Evolutionary conservation across 2,113 vertebrate genomes (phyloP), one percentile per base, ranked within the genome.

Genomic region (Caloenas nicobarica): DNA sequence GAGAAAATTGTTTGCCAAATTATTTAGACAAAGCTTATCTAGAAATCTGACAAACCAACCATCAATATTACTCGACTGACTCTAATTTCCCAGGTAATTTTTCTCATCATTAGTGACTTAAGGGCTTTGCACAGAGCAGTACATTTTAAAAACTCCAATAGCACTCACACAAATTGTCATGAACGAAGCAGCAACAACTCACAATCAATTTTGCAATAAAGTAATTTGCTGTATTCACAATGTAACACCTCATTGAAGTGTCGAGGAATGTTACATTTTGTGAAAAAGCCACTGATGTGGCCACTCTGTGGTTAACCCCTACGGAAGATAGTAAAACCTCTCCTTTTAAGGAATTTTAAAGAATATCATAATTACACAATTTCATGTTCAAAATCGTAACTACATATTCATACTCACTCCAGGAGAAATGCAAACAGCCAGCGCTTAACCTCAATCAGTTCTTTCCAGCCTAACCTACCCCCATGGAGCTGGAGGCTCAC

Each of bases 81-180:
- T 94, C 91, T 95, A 87, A 97, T 93, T 96, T 97, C 95, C 73
- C 51, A 89, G 83, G 83, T 96, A 95, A 89, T 96, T 96, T 89
- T 94, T 92, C 83, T 92, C 70, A 76, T 92, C 86, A 70, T 96
- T 92, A 94, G 73, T 80, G 81, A 93, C 86, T 92, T 89, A 29
- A 26, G 90, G 92, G 86, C 91, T 91, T 88, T 54, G 24, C 81
- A 81, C 40, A 61, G 46, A 69, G 86, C 83, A 87, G 69, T 73
- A 62, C 50, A 62, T 89, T 94, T 76, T n/a, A 58, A 94, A 91
- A 95, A 84, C 66, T 87, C 83, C 91, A 89, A 61, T 13, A 92
- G 78, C 74, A 61, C 85, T 95, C 73, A 54, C 44, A 28, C 13
- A 87, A 91, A 85, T 79, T 42, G 73, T 77, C 92, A 77, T 34